Evolutionary conservation across 2,113 vertebrate genomes (phyloP).

Genomic region (Caloenas nicobarica): DNA sequence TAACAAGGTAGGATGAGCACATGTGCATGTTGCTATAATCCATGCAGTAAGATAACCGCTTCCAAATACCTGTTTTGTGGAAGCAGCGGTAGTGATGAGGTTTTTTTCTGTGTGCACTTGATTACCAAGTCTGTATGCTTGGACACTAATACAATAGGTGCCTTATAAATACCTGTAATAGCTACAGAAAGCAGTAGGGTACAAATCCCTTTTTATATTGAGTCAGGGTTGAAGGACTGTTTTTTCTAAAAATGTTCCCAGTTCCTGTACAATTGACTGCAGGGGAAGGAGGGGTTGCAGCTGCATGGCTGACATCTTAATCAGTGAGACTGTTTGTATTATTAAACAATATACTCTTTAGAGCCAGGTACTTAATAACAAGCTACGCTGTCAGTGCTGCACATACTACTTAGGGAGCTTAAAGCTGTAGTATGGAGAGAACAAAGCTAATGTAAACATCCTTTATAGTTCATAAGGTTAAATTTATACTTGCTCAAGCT

Average conservation of each 20-base stretch:
- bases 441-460: slow-evolving; percentile 18
- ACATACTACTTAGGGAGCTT: background rate
- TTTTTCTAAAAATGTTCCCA: background rate
- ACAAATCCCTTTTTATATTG: background rate
- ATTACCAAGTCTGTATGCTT: background rate
- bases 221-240: background rate
- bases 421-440: background rate
- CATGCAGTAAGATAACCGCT: background rate
- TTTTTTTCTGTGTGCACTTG: background rate
- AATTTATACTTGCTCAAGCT: background rate
- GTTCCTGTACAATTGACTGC: background rate
- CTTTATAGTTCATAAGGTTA: slow-evolving; percentile 26
- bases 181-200: background rate
- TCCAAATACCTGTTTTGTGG: background rate
- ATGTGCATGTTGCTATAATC: background rate
- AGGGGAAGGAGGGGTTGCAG: background rate
- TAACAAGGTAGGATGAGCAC: background rate
- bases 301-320: background rate
- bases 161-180: background rate
- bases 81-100: background rate
- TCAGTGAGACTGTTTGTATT: background rate
- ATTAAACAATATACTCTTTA: background rate
- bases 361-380: background rate
- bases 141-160: background rate
- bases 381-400: background rate